These are phyloP conservation scores for Lepidonotus clava DNA, from an alignment of 2,888 invertebrate species.

Conservation along the genomic window DNA sequence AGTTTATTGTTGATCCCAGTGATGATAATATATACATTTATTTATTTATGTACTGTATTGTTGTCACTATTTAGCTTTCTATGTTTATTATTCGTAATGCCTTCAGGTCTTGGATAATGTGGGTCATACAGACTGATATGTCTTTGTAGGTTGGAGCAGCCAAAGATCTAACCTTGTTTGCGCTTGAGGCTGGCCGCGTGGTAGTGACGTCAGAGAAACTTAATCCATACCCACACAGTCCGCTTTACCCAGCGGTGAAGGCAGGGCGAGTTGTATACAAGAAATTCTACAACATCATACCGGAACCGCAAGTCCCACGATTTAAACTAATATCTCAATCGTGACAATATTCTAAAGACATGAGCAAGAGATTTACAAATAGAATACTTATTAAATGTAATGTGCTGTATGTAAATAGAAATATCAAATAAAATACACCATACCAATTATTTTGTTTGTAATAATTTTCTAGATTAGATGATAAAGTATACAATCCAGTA, in stretches of 20 bases:
- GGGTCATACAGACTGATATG: too few species aligned
- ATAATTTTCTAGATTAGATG: too few species aligned
- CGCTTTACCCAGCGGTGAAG: constrained; percentile 86
- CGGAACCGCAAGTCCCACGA: constrained; percentile 76
- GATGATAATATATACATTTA: too few species aligned
- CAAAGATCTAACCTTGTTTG: constrained; percentile 87
- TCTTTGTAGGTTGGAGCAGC: constrained; percentile 91
- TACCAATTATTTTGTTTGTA: too few species aligned
- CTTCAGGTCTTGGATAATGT: neutral
- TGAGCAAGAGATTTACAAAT: neutral
- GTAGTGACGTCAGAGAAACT: constrained; percentile 90
- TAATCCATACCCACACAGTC: constrained; percentile 89
- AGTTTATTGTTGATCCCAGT: too few species aligned
- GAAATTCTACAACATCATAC: constrained; percentile 92
- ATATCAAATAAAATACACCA: too few species aligned
- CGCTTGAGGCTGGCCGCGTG: constrained; percentile 89
- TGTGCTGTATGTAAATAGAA: neutral
- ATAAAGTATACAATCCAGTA: too few species aligned
- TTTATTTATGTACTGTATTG: neutral
- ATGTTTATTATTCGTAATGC: neutral
- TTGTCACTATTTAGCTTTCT: neutral
- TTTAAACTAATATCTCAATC: constrained; percentile 59
- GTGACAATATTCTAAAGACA: neutral
- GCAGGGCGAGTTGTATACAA: constrained; percentile 85
- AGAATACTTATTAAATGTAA: neutral